Percentiles rank a stretch among this genome's conserved stretches.
These are phyloP conservation scores for Nineta flava DNA, from an alignment of 2,888 invertebrate genomes.

Conservation along the genomic window DNA sequence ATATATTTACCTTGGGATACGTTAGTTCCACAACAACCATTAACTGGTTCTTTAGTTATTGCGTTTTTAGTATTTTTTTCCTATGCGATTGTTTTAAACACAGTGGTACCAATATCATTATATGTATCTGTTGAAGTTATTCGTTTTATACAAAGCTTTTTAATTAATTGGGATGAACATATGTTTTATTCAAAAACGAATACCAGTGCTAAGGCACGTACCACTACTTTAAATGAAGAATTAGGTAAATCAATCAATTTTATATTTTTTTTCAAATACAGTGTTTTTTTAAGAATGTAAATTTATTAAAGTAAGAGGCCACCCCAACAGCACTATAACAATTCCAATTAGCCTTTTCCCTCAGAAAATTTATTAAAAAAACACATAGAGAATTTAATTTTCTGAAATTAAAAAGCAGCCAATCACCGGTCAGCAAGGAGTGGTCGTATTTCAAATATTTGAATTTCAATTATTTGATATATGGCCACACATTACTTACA, in stretches of 20 bases:
- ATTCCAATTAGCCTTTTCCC: no score
- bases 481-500: no score
- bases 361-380: no score
- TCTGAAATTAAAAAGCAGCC: no score
- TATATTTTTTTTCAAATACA: background rate
- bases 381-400: no score
- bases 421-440: no score
- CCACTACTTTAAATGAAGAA: slow-evolving; percentile 97
- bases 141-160: slow-evolving; percentile 92
- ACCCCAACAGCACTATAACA: no score
- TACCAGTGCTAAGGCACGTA: slow-evolving; percentile 87
- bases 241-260: slow-evolving; percentile 38
- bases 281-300: background rate
- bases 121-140: slow-evolving; percentile 96
- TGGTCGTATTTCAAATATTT: no score
- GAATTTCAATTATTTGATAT: no score
- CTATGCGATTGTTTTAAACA: slow-evolving; percentile 97
- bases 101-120: slow-evolving; percentile 97
- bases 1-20: slow-evolving; percentile 89
- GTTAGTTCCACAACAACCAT: slow-evolving; percentile 69
- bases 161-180: slow-evolving; percentile 97
- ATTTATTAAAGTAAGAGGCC: no score
- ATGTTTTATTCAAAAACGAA: slow-evolving; percentile 89
- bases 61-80: slow-evolving; percentile 97
- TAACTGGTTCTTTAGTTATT: slow-evolving; percentile 78